Conservation (phyloP, 2,888 invertebrate species). For the Thymelicus lineola region DNA sequence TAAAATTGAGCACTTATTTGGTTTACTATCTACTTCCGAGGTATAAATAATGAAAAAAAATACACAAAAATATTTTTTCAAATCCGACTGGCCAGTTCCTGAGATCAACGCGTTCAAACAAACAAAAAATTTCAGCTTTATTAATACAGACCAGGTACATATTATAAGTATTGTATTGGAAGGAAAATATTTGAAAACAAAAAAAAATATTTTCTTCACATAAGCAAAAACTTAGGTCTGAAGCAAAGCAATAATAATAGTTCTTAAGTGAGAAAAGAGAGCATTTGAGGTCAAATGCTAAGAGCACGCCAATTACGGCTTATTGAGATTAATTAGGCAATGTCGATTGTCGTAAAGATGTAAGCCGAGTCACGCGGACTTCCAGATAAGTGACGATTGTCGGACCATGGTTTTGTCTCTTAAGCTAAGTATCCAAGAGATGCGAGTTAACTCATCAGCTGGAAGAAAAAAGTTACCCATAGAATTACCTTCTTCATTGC, state of each 20-base stretch:
- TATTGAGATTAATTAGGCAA: constrained; percentile 52
- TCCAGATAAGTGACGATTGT: no score
- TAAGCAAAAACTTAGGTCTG: constrained; percentile 13
- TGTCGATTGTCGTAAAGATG: constrained; percentile 43
- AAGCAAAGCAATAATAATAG: constrained; percentile 15
- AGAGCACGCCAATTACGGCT: constrained; percentile 50
- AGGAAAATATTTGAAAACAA: no score
- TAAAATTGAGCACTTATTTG: background rate
- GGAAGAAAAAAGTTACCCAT: no score
- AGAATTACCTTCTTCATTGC: no score
- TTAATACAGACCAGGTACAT: no score
- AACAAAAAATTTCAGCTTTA: background rate
- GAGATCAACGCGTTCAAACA: no score
- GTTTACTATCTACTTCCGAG: constrained; percentile 2
- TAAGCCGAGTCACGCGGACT: background rate
- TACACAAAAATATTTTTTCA: no score
- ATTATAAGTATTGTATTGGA: no score
- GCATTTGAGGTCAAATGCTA: constrained; percentile 44
- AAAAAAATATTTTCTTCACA: background rate
- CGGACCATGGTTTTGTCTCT: background rate
- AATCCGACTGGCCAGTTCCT: no score
- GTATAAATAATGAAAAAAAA: background rate
- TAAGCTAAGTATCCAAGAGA: no score
- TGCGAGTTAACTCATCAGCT: no score
- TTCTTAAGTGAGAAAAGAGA: constrained; percentile 42